These are phyloP conservation scores for Zaprionus kolodkinae DNA, from an alignment of 1,140 invertebrate genomes.

Conservation along the genomic window DNA sequence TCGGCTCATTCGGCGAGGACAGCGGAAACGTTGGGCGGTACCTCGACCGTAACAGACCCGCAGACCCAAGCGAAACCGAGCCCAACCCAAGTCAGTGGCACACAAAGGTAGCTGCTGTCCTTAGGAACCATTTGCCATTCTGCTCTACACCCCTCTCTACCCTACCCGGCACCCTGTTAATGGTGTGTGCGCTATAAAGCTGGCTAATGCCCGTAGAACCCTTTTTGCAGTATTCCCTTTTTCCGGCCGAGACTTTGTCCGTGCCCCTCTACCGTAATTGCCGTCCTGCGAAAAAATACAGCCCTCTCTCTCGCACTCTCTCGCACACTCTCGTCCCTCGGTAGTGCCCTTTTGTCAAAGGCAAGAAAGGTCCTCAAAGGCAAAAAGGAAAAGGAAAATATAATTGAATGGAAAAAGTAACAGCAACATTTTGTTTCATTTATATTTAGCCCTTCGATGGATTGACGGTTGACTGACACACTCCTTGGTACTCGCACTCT, in stretches of 20 bases:
- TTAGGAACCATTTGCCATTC: constrained; percentile 20
- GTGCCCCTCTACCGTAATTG: constrained; percentile 29
- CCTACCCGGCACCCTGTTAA: constrained; percentile 36
- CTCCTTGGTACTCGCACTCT: not conserved
- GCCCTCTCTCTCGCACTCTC: constrained; percentile 14
- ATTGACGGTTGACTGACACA: constrained; percentile 24
- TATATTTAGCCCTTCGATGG: constrained; percentile 26
- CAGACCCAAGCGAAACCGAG: not conserved
- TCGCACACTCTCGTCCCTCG: too few species aligned
- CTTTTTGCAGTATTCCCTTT: constrained; percentile 34
- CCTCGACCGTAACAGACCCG: constrained; percentile 17
- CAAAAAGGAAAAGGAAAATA: constrained; percentile 12
- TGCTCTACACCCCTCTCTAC: not conserved
- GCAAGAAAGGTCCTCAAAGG: constrained; percentile 38
- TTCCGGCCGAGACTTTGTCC: not conserved
- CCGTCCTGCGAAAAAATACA: constrained; percentile 40
- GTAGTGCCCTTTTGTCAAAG: constrained; percentile 29
- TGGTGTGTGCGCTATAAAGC: constrained; percentile 58
- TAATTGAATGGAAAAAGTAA: constrained; percentile 55
- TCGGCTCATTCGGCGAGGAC: constrained; percentile 21
- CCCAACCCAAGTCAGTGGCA: constrained; percentile 9
- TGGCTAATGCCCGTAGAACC: constrained; percentile 51
- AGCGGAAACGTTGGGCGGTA: constrained; percentile 42
- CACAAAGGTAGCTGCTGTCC: constrained; percentile 38
- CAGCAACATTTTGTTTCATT: constrained; percentile 55